Base-by-base conservation (phyloP, 2,888 invertebrate species). In the Creontiades dilutus region DNA sequence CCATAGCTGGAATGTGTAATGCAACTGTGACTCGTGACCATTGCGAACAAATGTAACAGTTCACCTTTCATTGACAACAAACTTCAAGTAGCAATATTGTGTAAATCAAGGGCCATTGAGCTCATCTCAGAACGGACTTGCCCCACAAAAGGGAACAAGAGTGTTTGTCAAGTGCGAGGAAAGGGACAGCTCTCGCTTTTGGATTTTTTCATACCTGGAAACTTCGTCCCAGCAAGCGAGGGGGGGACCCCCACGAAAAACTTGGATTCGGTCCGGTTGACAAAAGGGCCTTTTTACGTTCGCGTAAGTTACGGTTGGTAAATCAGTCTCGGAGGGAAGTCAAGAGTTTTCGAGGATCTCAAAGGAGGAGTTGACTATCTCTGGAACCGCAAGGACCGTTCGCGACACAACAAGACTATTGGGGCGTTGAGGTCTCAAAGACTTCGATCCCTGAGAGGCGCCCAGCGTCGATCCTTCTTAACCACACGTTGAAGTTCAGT, bases 61-160 rank as follows among this genome's bases (percentile, higher is more conserved):
- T 80, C 19, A 37, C n/a, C 47, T 46, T 80, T 80, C 78, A 80
- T 80, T 16, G n/a, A 47, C 19, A 68, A 68, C 68, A 80, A 68
- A 80, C 78, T 37, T 13, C 78, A 80, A 80, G 78, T 80, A 80
- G 78, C 78, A 80, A 80, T 80, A 80, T 80, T 80, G 78, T 80
- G 78, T 80, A 80, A 80, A 80, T 80, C 78, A 80, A 46, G 78
- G 78, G 13, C 13, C 23, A n/a, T 28, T 23, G n/a, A n/a, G 75
- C 12, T 5, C 23, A 28, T 80, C 47, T 47, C 46, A 19, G 19
- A 80, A 47, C n/a, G 78, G 78, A 47, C 78, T 37, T 80, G 78
- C 46, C 9, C 46, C 5, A 80, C 37, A 80, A 80, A 47, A 80
- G 47, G 78, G 78, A 37, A 80, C 68, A 68, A 68, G 68, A 27